phyloP scores from a whole-genome alignment of 1,140 invertebrate genomes.

The Zaprionus ornatus region DNA sequence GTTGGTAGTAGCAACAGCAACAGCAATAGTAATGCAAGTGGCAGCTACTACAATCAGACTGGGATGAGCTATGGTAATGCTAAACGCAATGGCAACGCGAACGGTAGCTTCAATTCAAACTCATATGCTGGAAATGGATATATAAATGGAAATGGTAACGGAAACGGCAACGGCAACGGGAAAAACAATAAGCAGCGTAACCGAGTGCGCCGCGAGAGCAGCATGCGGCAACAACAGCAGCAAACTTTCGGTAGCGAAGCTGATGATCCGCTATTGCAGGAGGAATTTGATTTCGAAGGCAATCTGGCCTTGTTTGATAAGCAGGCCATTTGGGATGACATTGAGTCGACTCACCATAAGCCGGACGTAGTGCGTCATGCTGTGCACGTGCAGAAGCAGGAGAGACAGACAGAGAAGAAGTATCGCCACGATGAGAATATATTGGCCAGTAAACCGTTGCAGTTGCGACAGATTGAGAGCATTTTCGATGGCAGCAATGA shows the following conservation, averaged over 20 bases:
- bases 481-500: conserved; percentile 86
- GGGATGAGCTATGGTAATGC: conserved; percentile 47
- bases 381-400: conserved; percentile 42
- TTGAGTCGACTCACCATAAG: conserved; percentile 86
- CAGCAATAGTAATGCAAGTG: conserved; percentile 37
- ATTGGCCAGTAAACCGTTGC: conserved; percentile 87
- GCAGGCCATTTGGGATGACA: conserved; percentile 90
- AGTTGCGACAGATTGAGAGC: conserved; percentile 88
- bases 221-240: conserved; percentile 68
- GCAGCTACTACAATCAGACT: conserved; percentile 48
- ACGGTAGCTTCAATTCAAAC: conserved; percentile 27
- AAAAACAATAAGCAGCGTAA: conserved; percentile 65
- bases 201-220: conserved; percentile 65
- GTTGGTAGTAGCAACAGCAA: conserved; percentile 39
- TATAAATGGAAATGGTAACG: conserved; percentile 52
- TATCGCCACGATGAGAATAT: conserved; percentile 94
- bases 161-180: conserved; percentile 52
- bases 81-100: conserved; percentile 45
- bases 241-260: conserved; percentile 76
- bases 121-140: conserved; percentile 43
- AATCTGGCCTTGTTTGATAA: conserved; percentile 96
- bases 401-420: conserved; percentile 72
- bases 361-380: conserved; percentile 86
- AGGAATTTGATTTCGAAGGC: conserved; percentile 97
- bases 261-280: conserved; percentile 85